Evolutionary conservation across 2,888 invertebrate species (phyloP).

Genomic region (Vesta saturnalis): DNA sequence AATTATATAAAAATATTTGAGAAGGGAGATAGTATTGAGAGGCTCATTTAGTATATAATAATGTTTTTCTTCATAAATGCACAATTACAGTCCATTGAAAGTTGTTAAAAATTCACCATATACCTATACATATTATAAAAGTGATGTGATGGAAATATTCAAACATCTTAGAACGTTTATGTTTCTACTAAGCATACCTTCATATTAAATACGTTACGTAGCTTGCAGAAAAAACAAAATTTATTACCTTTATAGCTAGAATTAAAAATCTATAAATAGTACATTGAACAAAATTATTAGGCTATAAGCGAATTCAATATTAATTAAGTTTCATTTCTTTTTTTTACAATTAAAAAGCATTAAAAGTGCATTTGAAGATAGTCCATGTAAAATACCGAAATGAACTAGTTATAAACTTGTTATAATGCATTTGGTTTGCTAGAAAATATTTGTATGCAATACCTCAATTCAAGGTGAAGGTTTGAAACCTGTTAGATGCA

Average conservation of each 20-base stretch:
- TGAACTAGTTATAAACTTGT: neutral
- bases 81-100: no score
- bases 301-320: neutral
- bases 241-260: neutral
- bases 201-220: neutral
- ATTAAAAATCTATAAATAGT: constrained; percentile 3
- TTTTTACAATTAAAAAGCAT: neutral
- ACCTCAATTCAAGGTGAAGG: constrained; percentile 8
- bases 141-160: no score
- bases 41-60: no score
- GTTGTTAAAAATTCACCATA: no score
- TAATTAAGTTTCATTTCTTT: neutral
- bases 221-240: neutral
- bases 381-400: neutral
- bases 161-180: no score
- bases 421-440: neutral
- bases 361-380: neutral
- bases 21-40: no score
- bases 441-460: neutral
- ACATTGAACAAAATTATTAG: neutral
- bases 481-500: constrained; percentile 5
- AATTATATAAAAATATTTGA: no score
- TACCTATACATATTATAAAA: no score
- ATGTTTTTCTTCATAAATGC: no score
- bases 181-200: no score